Evolutionary conservation across 1,140 invertebrate genomes (phyloP), one percentile per base, ranked within the genome.

Genomic region (Megathymus violae): DNA sequence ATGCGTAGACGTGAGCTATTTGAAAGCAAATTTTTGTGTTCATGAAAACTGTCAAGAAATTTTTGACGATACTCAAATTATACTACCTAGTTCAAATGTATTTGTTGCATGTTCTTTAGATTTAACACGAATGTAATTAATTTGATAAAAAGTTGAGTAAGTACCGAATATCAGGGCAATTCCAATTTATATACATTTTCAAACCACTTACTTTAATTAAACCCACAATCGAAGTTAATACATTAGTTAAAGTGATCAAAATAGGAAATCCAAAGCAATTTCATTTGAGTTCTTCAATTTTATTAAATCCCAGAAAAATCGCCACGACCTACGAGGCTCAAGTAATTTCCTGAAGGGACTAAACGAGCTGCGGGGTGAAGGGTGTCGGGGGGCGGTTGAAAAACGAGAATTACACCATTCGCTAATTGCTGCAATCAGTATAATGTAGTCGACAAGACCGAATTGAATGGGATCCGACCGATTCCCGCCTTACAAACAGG

Each of bases 361-460:
- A 67, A 69, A 74, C 71, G 71, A 65, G 69, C 52, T 11, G 48
- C 46, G 52, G 62, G 70, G 58, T 44, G 62, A 50, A 27, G 71
- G 64, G 63, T 51, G 62, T 41, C 60, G 40, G 71, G 58, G 62
- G 76, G 71, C 46, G 74, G 68, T 74, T 79, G 78, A 88, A 83
- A 82, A 86, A 87, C 78, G 84, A 85, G 82, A 86, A 86, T 86
- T 86, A 89, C 83, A 85, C 82, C 84, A 87, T 87, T 82, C 86
- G 79, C 84, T 89, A 89, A 89, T 89, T 89, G 82, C 81, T 74
- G 84, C 82, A 87, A 89, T 89, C 86, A 86, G 76, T 87, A 83
- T 89, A 89, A 89, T 89, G 86, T 89, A 87, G 84, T 87, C 84
- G 80, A 78, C 81, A 79, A 80, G 80, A 80, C 80, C 71, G 70